Evolutionary conservation across 1,140 invertebrate species (phyloP), one percentile per base, ranked within the genome.

Genomic region (Drosophila subpulchrella): DNA sequence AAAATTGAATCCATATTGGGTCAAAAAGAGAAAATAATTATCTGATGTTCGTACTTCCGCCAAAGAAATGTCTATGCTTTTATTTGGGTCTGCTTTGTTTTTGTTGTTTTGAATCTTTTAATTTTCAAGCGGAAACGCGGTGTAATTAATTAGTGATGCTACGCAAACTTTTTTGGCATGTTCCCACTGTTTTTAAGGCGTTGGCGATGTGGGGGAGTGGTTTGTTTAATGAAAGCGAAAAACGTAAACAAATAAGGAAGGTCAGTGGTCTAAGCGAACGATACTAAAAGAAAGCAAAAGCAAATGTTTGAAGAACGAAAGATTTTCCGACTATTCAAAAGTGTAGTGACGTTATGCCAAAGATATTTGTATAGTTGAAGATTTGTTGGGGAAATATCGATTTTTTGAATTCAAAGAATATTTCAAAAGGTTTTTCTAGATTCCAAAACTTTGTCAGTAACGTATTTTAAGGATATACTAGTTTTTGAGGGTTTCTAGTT

Each of bases 21-120:
- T 77, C 57, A 89, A 84, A 81, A 81, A 81, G 84, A 89, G 85
- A 89, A 89, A 89, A 89, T 77, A 83, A 89, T 83, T 78, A 81
- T 83, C 67, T 72, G 78, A 65, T 20, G 62, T 76, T 77, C 61
- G 73, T 66, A 84, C 72, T 84, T 89, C 84, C 84, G 81, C 55
- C 53, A 89, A 86, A 86, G 83, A 86, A 86, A 88, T 85, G 70
- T 75, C 27, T 56, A 34, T 24, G 38, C 44, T 68, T 48, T 66
- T 30, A 38, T 66, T 46, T 66, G 47, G 10, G 11, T 42, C 44
- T 44, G 46, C 46, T 61, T 41, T 58, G 51, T 46, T 36, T 41
- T 67, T 59, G 70, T 46, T 56, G 32, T 36, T 48, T 63, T 48
- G 20, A 32, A 50, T 61, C 54, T 55, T 71, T 77, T 48, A 75